Evolutionary conservation across 2,113 vertebrate species (phyloP), one percentile per base, ranked within the genome.

Genomic region (Leiothrix lutea): DNA sequence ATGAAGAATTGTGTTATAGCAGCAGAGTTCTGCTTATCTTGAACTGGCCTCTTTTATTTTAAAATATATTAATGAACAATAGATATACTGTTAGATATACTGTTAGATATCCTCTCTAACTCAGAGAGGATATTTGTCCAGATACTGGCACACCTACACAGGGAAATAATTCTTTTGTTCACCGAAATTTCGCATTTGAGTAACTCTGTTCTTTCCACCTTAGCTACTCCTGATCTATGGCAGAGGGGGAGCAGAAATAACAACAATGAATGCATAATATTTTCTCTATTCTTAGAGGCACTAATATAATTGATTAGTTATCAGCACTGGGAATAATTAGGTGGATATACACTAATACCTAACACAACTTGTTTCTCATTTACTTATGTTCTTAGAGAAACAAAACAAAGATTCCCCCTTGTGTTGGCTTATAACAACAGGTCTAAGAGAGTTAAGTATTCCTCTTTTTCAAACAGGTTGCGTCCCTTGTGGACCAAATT

Each of bases 311-410:
- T 93, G 80, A 86, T 88, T 78, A 91, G 64, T 67, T 94, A 94
- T 60, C 56, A 83, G 57, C 72, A 86, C 15, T 64, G 80, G 64
- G 91, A 92, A 92, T 67, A 96, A 94, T 94, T 78, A 96, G 40
- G 69, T 23, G 35, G 58, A 82, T 93, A 82, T 65, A 69, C 40
- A 83, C 36, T 88, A 74, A 56, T 71, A 78, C 44, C 67, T 47
- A 90, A 61, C 17, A 83, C 16, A 70, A 36, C 51, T 45, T 81
- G 48, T 71, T 93, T 86, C 88, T 89, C 53, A 77, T 92, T 90
- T 94, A 70, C 42, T 64, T 86, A 50, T 54, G 53, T 70, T 78
- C 62, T 86, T 77, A 88, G 88, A 58, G 86, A 83, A 94, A 74
- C 5, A 6, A 80, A 80, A 80, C 21, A 73, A 75, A 75, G 11